Base-by-base conservation (phyloP, 1,140 invertebrate species). In the Musca domestica region DNA sequence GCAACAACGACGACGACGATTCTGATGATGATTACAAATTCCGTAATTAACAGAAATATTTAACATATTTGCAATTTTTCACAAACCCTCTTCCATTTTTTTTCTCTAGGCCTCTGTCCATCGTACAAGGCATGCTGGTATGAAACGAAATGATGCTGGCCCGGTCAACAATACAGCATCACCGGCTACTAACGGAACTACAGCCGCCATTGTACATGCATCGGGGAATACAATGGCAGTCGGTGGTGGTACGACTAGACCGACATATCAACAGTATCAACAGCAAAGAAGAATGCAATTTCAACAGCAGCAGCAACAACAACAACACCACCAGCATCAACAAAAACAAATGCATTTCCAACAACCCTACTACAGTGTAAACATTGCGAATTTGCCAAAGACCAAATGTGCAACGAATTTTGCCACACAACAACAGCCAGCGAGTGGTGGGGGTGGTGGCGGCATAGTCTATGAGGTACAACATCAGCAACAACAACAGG, bases 61-160 rank as follows among this genome's bases (percentile, higher is more conserved):
- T 61, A 41, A 61, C 56, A 34, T 34, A 19, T 61, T 61, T 56
- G 12, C 23, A 23, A n/a, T 25, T 51, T 19, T 51, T 20, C 20
- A 1, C n/a, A n/a, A n/a, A n/a, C 17, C 5, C 23, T 52, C 27
- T 49, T 66, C 10, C 58, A n/a, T 66, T 61, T 63, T 12, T 12
- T 3, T 51, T 49, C 66, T 56, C 2, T 25, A 72, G 71, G 71
- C 71, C 12, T 72, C 71, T 14, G 71, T 72, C 22, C 71, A 72
- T 68, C 67, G 69, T 14, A 67, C 69, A 3, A 65, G 71, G n/a
- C 71, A 72, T 52, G 66, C 66, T 22, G 66, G 69, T 20, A 68
- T 58, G 22, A 47, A 61, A 61, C 56, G 56, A 17, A 68, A 68
- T 68, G 67, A 48, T 20, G 34, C 10, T 41, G 34, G 6, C 34